Percentiles rank a stretch among this genome's conserved stretches.
Evolutionary conservation across 2,113 vertebrate genomes (phyloP).

Genomic region (Rhynchomys soricoides): DNA sequence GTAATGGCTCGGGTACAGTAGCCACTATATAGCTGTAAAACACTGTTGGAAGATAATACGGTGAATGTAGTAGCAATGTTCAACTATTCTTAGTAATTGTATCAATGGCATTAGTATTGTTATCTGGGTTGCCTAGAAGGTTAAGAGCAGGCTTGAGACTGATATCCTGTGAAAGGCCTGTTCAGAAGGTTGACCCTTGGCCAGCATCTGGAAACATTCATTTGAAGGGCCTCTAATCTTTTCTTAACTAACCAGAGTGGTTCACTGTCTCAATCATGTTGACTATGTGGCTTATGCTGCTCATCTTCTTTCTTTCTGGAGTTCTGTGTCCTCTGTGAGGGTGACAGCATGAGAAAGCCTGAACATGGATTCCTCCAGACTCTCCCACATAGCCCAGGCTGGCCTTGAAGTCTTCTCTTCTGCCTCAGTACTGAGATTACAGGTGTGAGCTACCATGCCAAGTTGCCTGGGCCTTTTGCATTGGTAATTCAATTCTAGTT

Average conservation of each 20-base stretch:
- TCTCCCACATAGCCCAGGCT: not conserved
- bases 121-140: not conserved
- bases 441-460: not conserved
- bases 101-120: slow-evolving; percentile 6
- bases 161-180: not conserved
- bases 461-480: not conserved
- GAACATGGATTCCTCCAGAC: not conserved
- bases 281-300: not conserved
- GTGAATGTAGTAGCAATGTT: not conserved
- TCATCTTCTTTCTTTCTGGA: not conserved
- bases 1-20: not conserved
- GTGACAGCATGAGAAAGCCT: not conserved
- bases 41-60: not conserved
- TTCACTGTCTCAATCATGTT: not conserved
- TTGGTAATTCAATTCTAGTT: not conserved
- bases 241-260: not conserved
- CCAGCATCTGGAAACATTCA: not conserved
- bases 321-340: not conserved
- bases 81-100: not conserved
- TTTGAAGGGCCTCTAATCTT: not conserved
- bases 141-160: not conserved
- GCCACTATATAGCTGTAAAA: not conserved
- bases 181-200: not conserved
- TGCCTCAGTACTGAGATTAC: not conserved
- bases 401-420: not conserved